Base-by-base conservation (phyloP, 2,113 vertebrate species). In the Sisor rabdophorus region DNA sequence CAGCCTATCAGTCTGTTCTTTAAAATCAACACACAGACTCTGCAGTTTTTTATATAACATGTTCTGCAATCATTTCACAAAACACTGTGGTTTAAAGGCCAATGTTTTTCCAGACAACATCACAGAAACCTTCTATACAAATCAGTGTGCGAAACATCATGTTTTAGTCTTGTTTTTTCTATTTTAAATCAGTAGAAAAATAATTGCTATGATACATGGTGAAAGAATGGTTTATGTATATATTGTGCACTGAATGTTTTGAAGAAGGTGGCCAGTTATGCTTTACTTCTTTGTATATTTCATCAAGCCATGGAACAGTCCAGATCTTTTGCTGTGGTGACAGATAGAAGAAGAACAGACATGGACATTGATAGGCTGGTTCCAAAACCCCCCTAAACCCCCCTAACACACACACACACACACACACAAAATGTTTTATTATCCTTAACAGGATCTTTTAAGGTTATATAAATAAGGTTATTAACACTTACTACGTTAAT, bases 281-380 rank as follows among this genome's bases (percentile, higher is more conserved):
- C 75, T 69, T 68, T 71, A 82, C 30, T 26, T 60, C 71, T 73
- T 74, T 84, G 82, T 84, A 83, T 86, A 84, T 81, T 81, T 84
- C 68, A 80, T 36, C 69, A 24, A 59, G 55, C 32, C 55, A 59
- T 80, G 68, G 83, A 79, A 86, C 82, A 82, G 81, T 83, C 85
- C 78, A 68, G 85, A 40, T 75, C 79, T 79, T 77, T 86, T 84
- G 71, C 79, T 48, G 53, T 64, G 80, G 75, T 83, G 83, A 84
- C 85, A 83, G 78, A 79, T 78, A 61, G 72, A 86, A 69, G 53
- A 80, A 83, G 82, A 86, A 76, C 83, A 86, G 85, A 79, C 63
- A 32, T 26, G 67, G 28, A 67, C 44, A 68, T 12, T 11, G 48
- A 32, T 36, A 36, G 55, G 2, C 55, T 50, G 65, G 26, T 40